A percentile compares a stretch with the other conserved stretches of the same genome.
phyloP scores from a whole-genome alignment of 1,140 invertebrate species.

The Lutraria rhynchaena region DNA sequence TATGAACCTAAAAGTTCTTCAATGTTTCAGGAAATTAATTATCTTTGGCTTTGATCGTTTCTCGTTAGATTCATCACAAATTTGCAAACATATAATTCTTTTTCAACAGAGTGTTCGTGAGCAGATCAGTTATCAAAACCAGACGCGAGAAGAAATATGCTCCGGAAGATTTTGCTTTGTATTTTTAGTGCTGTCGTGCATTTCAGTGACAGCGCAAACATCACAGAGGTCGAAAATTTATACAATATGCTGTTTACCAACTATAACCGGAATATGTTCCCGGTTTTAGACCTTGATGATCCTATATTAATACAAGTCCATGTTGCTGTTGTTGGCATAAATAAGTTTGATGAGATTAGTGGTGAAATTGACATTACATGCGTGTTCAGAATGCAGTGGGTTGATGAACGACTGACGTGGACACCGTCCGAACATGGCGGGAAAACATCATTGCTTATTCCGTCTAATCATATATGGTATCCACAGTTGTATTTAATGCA shows the following conservation, averaged over 20 bases:
- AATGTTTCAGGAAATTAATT: too few species aligned
- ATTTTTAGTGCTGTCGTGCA: too few species aligned
- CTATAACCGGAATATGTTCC: slow-evolving; percentile 36
- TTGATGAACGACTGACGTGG: slow-evolving; percentile 25
- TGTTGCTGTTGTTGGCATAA: slow-evolving; percentile 25
- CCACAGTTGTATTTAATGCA: slow-evolving; percentile 41
- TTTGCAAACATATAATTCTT: too few species aligned
- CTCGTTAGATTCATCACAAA: too few species aligned
- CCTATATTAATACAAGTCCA: not conserved
- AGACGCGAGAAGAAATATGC: too few species aligned
- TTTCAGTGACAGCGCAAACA: slow-evolving; percentile 13
- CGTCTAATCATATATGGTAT: slow-evolving; percentile 25
- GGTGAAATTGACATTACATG: slow-evolving; percentile 16
- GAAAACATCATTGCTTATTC: slow-evolving; percentile 28
- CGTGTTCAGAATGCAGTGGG: slow-evolving; percentile 11
- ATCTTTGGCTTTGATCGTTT: too few species aligned
- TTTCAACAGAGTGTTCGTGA: too few species aligned
- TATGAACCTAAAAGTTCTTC: too few species aligned
- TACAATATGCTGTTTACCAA: slow-evolving; percentile 25
- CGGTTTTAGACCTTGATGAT: slow-evolving; percentile 31
- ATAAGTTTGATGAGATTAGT: slow-evolving; percentile 45
- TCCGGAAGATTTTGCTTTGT: too few species aligned
- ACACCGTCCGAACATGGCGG: slow-evolving; percentile 15
- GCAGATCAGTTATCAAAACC: too few species aligned
- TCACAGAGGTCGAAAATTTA: slow-evolving; percentile 32